Conservation (phyloP, 2,888 invertebrate genomes). For the Drosophila pegasa region DNA sequence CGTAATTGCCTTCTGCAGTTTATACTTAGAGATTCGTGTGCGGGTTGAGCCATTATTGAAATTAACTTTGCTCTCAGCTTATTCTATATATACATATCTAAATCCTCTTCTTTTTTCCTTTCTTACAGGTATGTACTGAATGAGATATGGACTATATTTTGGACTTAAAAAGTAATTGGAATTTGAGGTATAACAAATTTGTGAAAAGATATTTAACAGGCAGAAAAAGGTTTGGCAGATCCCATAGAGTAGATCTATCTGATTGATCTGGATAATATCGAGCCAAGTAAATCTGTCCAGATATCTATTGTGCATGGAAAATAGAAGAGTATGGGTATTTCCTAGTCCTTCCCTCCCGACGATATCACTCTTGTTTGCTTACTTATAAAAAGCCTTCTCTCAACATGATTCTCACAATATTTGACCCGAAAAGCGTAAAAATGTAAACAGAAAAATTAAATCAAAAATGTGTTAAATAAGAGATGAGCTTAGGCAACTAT, state of each 20-base stretch:
- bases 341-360: not conserved
- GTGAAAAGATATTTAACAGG: too few relatives aligned
- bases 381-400: not conserved
- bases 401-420: not conserved
- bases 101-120: constrained; percentile 8
- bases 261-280: too few relatives aligned
- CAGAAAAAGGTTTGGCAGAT: too few relatives aligned
- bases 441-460: too few relatives aligned
- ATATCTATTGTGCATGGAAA: too few relatives aligned
- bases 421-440: not conserved
- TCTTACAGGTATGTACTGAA: constrained; percentile 46
- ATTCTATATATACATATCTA: constrained; percentile 9
- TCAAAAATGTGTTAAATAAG: not conserved
- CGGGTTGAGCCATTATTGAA: constrained; percentile 9
- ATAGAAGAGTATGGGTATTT: not conserved
- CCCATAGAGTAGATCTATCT: too few relatives aligned
- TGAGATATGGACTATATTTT: too few relatives aligned
- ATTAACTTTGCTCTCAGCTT: not conserved
- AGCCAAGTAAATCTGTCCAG: too few relatives aligned
- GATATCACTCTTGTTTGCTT: not conserved
- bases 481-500: not conserved
- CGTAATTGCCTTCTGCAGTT: constrained; percentile 46
- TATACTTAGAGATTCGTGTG: constrained; percentile 5
- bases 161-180: too few relatives aligned
- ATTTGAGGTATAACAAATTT: too few relatives aligned